Conservation (phyloP, 2,888 invertebrate genomes). For the Galerucella pusilla region DNA sequence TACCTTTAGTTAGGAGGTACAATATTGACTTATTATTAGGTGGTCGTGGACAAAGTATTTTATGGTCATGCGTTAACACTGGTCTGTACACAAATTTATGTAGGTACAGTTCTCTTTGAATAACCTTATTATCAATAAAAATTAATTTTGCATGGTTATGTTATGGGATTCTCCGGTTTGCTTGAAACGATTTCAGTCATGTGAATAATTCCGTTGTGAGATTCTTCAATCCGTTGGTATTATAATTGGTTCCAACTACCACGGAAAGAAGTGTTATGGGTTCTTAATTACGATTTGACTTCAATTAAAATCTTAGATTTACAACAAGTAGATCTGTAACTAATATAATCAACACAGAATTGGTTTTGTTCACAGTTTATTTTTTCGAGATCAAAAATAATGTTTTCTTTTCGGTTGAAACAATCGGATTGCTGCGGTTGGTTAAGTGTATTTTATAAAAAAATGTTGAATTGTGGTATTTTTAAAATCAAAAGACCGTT, state of each 20-base stretch:
- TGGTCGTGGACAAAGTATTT: too few species aligned
- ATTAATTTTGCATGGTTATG: neutral
- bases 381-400: neutral
- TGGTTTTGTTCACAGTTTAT: neutral
- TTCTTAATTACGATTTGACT: too few species aligned
- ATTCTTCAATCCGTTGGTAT: too few species aligned
- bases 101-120: neutral
- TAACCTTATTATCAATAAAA: neutral
- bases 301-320: too few species aligned
- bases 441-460: neutral
- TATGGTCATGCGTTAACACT: too few species aligned
- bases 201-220: too few species aligned
- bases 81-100: neutral
- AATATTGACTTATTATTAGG: too few species aligned
- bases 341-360: neutral
- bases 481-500: neutral
- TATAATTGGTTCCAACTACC: too few species aligned
- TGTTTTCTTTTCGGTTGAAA: neutral
- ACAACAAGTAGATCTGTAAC: neutral
- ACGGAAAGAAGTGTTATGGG: too few species aligned
- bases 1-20: too few species aligned
- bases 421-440: neutral
- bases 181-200: neutral
- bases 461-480: neutral
- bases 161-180: neutral